Conservation (phyloP, 2,797 vertebrate genomes). For the Pampus argenteus region DNA sequence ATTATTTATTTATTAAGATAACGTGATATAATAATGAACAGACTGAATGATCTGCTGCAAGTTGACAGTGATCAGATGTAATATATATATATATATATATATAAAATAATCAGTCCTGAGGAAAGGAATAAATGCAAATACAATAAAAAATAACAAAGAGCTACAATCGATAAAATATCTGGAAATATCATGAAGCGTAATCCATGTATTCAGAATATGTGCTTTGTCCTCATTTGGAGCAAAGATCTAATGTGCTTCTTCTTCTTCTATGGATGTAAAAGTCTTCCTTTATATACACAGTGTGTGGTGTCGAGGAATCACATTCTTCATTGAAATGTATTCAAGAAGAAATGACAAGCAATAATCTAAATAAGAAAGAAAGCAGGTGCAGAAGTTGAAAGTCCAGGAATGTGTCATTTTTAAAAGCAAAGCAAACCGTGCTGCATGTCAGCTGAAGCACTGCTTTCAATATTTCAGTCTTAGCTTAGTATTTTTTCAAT, state of each 20-base stretch:
- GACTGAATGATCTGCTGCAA: no score
- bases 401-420: neutral
- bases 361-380: neutral
- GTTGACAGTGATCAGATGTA: no score
- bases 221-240: constrained; percentile 22
- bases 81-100: no score
- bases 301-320: neutral
- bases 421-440: neutral
- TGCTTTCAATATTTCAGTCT: constrained; percentile 21
- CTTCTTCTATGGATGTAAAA: neutral
- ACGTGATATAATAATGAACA: neutral
- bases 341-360: neutral
- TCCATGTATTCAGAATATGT: neutral
- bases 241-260: neutral
- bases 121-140: neutral
- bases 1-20: neutral
- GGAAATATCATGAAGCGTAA: no score
- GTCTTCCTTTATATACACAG: neutral
- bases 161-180: no score
- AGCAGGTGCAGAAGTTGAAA: constrained; percentile 1
- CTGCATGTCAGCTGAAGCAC: neutral
- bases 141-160: no score
- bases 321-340: neutral
- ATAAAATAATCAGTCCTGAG: neutral
- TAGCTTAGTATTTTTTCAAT: constrained; percentile 3